phyloP scores from a whole-genome alignment of 2,888 invertebrate genomes.

The Ormyrus thymus region DNA sequence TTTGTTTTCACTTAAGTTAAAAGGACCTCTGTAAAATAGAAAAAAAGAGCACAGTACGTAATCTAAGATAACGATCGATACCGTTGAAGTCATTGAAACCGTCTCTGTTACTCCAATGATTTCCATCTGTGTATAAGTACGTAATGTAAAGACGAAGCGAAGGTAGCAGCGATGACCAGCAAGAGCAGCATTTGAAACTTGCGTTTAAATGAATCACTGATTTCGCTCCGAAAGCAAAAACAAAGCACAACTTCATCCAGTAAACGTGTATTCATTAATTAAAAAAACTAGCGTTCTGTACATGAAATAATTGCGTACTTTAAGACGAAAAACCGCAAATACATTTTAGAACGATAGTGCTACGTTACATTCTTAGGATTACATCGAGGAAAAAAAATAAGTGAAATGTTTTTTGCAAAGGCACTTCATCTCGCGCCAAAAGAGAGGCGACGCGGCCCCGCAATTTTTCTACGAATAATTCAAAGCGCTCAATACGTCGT shows the following conservation, averaged over 20 bases:
- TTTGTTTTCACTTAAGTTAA: slow-evolving; percentile 12
- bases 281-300: slow-evolving; percentile 60
- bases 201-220: slow-evolving; percentile 54
- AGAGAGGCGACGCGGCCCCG: slow-evolving; percentile 32
- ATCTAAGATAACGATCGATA: slow-evolving; percentile 10
- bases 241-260: slow-evolving; percentile 61
- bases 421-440: slow-evolving; percentile 14
- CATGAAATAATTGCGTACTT: slow-evolving; percentile 52
- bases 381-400: slow-evolving; percentile 16
- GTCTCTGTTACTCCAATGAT: neutral
- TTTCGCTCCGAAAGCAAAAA: slow-evolving; percentile 13
- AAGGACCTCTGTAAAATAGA: neutral
- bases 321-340: slow-evolving; percentile 33
- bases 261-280: slow-evolving; percentile 62
- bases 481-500: slow-evolving; percentile 29
- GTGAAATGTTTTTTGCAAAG: slow-evolving; percentile 26
- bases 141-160: slow-evolving; percentile 41
- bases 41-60: neutral
- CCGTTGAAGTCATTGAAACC: slow-evolving; percentile 24
- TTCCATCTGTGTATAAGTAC: slow-evolving; percentile 35
- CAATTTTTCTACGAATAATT: slow-evolving; percentile 11
- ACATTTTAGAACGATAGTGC: slow-evolving; percentile 42
- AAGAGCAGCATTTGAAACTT: slow-evolving; percentile 58
- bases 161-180: slow-evolving; percentile 53
- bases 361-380: slow-evolving; percentile 39